Percentiles rank a stretch among this genome's conserved stretches.
Evolutionary conservation across 1,140 invertebrate species (phyloP).

Genomic region (Drosophila navojoa): DNA sequence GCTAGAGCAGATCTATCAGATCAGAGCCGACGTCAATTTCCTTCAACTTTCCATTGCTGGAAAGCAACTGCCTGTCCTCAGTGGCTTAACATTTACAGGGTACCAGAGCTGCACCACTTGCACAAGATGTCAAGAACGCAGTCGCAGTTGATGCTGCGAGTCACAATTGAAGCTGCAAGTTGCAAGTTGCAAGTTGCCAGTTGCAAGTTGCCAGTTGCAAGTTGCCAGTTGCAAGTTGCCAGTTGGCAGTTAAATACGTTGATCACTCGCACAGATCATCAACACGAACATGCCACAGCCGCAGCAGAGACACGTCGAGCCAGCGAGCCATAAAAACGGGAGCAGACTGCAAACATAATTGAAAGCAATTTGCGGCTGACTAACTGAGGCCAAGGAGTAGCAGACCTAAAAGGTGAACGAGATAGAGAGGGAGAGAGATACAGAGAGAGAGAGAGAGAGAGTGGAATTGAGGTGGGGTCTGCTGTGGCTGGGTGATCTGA

Average conservation of each 20-base stretch:
- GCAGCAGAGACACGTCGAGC: slow-evolving; percentile 67
- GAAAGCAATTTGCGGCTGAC: slow-evolving; percentile 80
- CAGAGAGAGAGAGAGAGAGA: background rate
- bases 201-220: slow-evolving; percentile 61
- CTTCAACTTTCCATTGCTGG: no score
- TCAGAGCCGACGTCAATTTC: background rate
- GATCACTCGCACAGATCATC: slow-evolving; percentile 71
- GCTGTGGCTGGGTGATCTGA: slow-evolving; percentile 35
- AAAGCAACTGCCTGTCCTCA: background rate
- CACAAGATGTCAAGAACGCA: slow-evolving; percentile 53
- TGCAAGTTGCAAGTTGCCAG: slow-evolving; percentile 1
- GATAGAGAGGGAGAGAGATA: background rate
- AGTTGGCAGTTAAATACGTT: slow-evolving; percentile 71
- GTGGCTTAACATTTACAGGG: background rate
- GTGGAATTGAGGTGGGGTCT: background rate
- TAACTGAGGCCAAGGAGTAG: slow-evolving; percentile 25
- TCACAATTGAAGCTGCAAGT: slow-evolving; percentile 16
- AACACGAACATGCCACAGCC: slow-evolving; percentile 67
- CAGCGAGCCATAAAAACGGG: slow-evolving; percentile 74
- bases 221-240: slow-evolving; percentile 29
- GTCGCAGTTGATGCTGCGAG: slow-evolving; percentile 26
- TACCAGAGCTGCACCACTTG: slow-evolving; percentile 16
- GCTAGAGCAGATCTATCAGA: background rate
- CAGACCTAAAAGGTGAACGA: background rate
- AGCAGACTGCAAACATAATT: slow-evolving; percentile 79